Percentiles rank a stretch among this genome's conserved stretches.
Evolutionary conservation across 2,113 vertebrate genomes (phyloP).

Genomic region (Corydoras sp.): DNA sequence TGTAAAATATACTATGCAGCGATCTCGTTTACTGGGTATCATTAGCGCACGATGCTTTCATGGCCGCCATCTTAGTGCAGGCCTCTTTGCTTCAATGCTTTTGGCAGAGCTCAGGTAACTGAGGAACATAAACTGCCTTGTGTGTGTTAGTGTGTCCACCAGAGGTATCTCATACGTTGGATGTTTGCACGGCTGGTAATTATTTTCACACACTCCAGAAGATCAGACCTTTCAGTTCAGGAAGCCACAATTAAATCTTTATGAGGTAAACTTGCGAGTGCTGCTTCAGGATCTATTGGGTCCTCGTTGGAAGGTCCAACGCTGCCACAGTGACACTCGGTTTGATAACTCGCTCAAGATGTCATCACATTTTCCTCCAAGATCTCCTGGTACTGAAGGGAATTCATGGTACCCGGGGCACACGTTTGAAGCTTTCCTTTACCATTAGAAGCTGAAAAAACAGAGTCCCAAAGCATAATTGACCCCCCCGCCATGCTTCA

Average conservation of each 20-base stretch:
- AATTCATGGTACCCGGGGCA: too few relatives aligned
- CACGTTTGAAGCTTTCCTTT: too few relatives aligned
- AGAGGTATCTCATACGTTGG: slow-evolving; percentile 16
- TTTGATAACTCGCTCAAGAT: slow-evolving; percentile 99
- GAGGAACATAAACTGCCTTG: slow-evolving; percentile 62
- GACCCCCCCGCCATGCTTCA: too few relatives aligned
- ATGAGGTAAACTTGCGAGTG: slow-evolving; percentile 72
- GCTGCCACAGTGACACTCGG: slow-evolving; percentile 80
- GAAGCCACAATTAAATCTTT: slow-evolving; percentile 87
- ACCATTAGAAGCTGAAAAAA: too few relatives aligned
- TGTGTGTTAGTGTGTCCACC: slow-evolving; percentile 24
- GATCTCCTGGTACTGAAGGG: too few relatives aligned
- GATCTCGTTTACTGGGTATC: slow-evolving; percentile 12
- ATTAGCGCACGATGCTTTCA: slow-evolving; percentile 27
- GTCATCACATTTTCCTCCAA: too few relatives aligned
- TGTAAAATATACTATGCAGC: not conserved
- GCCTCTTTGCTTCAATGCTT: slow-evolving; percentile 42
- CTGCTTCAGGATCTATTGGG: slow-evolving; percentile 76
- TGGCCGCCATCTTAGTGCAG: slow-evolving; percentile 59
- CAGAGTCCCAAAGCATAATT: too few relatives aligned
- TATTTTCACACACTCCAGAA: slow-evolving; percentile 76
- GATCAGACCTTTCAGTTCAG: slow-evolving; percentile 81
- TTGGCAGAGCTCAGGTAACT: slow-evolving; percentile 56
- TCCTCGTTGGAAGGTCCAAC: slow-evolving; percentile 84
- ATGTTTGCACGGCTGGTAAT: slow-evolving; percentile 61